phyloP scores from a whole-genome alignment of 2,888 invertebrate species.

The Lepidochitona cinerea region DNA sequence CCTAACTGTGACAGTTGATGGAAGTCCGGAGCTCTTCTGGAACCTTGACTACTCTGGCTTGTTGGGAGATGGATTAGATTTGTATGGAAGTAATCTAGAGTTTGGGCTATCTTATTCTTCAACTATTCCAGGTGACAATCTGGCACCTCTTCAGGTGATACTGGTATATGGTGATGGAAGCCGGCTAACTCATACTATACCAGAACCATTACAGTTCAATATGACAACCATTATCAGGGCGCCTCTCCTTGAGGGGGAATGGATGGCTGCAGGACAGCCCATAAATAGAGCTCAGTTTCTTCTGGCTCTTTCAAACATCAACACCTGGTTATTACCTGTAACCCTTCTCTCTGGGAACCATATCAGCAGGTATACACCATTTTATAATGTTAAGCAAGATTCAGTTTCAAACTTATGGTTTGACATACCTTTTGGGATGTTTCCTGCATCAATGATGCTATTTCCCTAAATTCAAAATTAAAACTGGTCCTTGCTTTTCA shows the following conservation, averaged over 20 bases:
- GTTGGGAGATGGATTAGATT: slow-evolving; percentile 30
- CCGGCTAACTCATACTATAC: not conserved
- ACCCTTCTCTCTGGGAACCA: slow-evolving; percentile 15
- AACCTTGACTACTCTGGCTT: not conserved
- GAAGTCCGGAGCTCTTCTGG: slow-evolving; percentile 12
- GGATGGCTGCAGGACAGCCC: not conserved
- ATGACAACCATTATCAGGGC: not conserved
- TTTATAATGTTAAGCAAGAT: too few relatives aligned
- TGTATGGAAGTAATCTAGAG: slow-evolving; percentile 32
- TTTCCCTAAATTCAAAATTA: too few relatives aligned
- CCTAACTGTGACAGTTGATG: slow-evolving; percentile 9
- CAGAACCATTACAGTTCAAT: not conserved
- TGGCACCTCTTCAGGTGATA: not conserved
- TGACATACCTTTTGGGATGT: too few relatives aligned
- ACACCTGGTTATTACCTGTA: slow-evolving; percentile 28
- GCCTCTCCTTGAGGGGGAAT: not conserved
- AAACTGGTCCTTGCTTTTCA: too few relatives aligned
- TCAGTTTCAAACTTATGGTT: too few relatives aligned
- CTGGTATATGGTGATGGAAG: not conserved
- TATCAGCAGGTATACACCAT: slow-evolving; percentile 9
- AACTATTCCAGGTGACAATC: not conserved
- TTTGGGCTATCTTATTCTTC: not conserved
- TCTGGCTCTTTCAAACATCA: slow-evolving; percentile 31
- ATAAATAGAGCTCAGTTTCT: slow-evolving; percentile 27
- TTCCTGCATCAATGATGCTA: too few relatives aligned